Base-by-base conservation (phyloP, 1,140 invertebrate species). In the Drosophila arawakana region DNA sequence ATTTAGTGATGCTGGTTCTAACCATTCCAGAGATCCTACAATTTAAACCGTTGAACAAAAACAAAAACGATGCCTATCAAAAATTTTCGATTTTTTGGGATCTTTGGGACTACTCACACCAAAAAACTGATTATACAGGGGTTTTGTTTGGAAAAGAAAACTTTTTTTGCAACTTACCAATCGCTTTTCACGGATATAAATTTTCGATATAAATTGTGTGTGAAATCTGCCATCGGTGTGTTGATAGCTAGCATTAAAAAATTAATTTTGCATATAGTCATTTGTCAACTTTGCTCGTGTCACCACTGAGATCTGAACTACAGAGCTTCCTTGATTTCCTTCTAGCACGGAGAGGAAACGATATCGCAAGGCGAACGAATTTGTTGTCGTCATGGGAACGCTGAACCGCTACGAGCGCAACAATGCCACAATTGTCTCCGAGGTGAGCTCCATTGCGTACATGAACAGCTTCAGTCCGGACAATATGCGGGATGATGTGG, bases 101-200 rank as follows among this genome's bases (percentile, higher is more conserved):
- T 15, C 15, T 15, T 30, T 30, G 6, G 25, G 25, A 30, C 4
- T 30, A 30, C 4, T 30, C 25, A 30, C 25, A 30, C 1, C 18
- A 21, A 21, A 21, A 21, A 30, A 30, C 25, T 30, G 25, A 5
- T 30, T 30, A 30, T 30, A 30, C 6, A 3, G 25, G 25, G 25
- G 2, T 30, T 30, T 30, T 30, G 3, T 5, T 30, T 30, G 3
- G 7, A 46, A 8, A 2, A 2, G 15, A 15, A 47, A 4, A 10
- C 15, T 47, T n/a, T 21, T 7, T 57, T 3, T 13, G 49, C 57
- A 58, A 58, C 95, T 95, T 94, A 98, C 98, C 94, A 99, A 94
- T 93, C 97, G 94, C 93, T 99, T 99, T 93, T 99, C 98, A 92
- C 97, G 95, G 91, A 99, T 99, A 93, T 99, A 98, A 84, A 99